These are phyloP conservation scores for Anticlea derivata DNA, from an alignment of 2,888 invertebrate genomes.

Conservation along the genomic window DNA sequence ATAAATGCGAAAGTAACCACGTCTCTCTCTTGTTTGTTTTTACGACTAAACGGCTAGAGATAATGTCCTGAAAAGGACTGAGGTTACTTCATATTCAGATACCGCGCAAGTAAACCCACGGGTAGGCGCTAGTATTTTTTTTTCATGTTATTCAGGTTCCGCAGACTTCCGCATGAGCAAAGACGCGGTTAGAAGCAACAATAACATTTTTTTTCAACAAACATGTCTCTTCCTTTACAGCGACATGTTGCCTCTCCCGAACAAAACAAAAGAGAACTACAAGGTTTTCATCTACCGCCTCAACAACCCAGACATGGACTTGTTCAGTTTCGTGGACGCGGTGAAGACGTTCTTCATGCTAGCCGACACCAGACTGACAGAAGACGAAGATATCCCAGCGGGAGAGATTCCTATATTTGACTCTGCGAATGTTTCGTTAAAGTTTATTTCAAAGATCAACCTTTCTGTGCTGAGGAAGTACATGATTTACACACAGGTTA, in stretches of 20 bases:
- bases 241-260: conserved; percentile 87
- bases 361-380: conserved; percentile 87
- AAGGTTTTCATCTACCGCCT: conserved; percentile 87
- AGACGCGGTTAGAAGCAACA: too few relatives aligned
- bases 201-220: neutral
- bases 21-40: too few relatives aligned
- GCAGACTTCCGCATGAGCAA: too few relatives aligned
- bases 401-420: conserved; percentile 90
- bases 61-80: too few relatives aligned
- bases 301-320: conserved; percentile 84
- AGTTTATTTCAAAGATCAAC: conserved; percentile 86
- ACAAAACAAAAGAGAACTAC: conserved; percentile 86
- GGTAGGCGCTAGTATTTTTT: too few relatives aligned
- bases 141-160: too few relatives aligned
- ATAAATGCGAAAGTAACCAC: too few relatives aligned
- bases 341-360: conserved; percentile 89
- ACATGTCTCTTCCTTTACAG: conserved; percentile 66
- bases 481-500: conserved; percentile 88
- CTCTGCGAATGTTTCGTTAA: conserved; percentile 85
- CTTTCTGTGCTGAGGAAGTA: conserved; percentile 86
- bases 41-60: too few relatives aligned
- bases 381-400: conserved; percentile 83
- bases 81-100: too few relatives aligned
- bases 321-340: conserved; percentile 86
- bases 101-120: too few relatives aligned